Base-by-base conservation (phyloP, 2,113 vertebrate species). In the Arenaria interpres region DNA sequence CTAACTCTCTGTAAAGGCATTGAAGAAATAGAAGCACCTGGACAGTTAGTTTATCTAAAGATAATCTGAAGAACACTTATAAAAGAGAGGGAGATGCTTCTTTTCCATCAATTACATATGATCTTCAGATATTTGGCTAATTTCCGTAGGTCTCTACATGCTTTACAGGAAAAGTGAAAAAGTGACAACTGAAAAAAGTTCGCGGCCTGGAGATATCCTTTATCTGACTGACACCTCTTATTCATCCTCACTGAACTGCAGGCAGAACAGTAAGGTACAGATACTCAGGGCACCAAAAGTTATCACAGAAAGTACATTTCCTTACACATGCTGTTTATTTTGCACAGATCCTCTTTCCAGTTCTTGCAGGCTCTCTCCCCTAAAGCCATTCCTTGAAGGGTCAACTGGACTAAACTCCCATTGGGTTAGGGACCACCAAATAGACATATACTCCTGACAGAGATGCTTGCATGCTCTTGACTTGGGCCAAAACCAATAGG, bases 361-460 rank as follows among this genome's bases (percentile, higher is more conserved):
- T 33, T n/a, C 56, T 37, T n/a, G 57, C 46, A 85, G 56, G 12
- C 12, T 83, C 2, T 83, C 21, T 74, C 41, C 23, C 53, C 53
- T 71, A 19, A 72, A 79, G 35, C 43, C 14, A 3, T 4, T 71
- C 41, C 27, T 57, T 76, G 64, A 46, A 8, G 3, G 28, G 64
- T 41, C 78, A 37, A 32, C 39, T 41, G 50, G 41, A 6, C 33
- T 32, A 14, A 64, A 6, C 15, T 56, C 5, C 24, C 32, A 27
- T 17, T 22, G 60, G 3, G 2, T 2, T 37, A 30, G 3, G 6
- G 32, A 19, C 33, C 24, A 20, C 23, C 50, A 81, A 80, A 80
- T 18, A 56, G 14, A 27, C 1, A 0, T 2, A 9, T 3, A 14
- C 5, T 1, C 25, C 62, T 69, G 33, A 28, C 21, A 62, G 73